Conservation (phyloP, 2,113 vertebrate species). For the Sterrhoptilus dennistouni region DNA sequence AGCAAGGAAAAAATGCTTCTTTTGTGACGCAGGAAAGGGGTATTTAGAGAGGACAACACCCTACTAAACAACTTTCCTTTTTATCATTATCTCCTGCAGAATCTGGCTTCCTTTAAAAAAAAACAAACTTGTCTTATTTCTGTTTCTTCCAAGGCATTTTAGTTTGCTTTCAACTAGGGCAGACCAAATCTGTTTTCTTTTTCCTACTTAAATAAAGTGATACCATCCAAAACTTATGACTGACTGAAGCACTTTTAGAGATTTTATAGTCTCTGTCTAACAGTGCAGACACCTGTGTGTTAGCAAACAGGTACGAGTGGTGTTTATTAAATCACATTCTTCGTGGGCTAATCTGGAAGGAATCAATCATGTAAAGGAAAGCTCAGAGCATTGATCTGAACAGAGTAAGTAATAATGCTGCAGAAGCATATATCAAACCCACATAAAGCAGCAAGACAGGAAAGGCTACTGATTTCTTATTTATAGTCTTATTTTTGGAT, state of each 20-base stretch:
- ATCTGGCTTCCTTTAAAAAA: not conserved
- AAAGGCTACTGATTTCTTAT: constrained; percentile 81
- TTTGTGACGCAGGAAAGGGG: not conserved
- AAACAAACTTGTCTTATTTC: not conserved
- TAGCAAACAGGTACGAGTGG: constrained; percentile 48
- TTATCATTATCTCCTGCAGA: not conserved
- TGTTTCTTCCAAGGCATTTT: not conserved
- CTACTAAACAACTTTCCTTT: not conserved
- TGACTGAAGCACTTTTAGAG: not conserved
- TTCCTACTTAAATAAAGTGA: not conserved
- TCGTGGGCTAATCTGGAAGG: constrained; percentile 66
- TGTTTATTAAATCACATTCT: constrained; percentile 74
- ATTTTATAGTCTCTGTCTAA: not conserved
- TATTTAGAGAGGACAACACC: not conserved
- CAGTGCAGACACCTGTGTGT: not conserved
- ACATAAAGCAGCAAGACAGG: constrained; percentile 75
- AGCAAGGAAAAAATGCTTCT: not conserved
- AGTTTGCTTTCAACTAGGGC: not conserved
- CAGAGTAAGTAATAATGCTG: constrained; percentile 79
- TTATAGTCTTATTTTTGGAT: constrained; percentile 80
- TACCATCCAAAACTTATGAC: not conserved
- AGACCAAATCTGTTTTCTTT: not conserved
- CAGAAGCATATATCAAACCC: constrained; percentile 77
- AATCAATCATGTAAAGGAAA: constrained; percentile 79
- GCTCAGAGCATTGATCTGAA: constrained; percentile 80